Evolutionary conservation across 35 echinoderm and acorn worm species (phyloP), one percentile per base, ranked within the genome.

Genomic region (Ptychodera flava): DNA sequence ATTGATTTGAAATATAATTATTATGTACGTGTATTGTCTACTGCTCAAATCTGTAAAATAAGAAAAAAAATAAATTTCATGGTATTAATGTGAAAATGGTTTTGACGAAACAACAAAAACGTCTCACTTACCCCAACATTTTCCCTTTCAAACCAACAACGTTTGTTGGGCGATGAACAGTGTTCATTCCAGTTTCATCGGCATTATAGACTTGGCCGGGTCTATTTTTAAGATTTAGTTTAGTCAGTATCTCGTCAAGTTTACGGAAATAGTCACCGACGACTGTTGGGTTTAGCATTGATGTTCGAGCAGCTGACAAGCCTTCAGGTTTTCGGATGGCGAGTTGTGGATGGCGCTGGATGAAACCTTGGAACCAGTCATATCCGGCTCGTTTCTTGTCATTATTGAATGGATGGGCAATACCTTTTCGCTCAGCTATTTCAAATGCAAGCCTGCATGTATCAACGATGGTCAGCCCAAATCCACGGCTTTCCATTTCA

Each of bases 111-210:
- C n/a, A n/a, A n/a, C n/a, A n/a, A n/a, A n/a, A n/a, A n/a, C n/a
- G n/a, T n/a, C n/a, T n/a, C n/a, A n/a, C n/a, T n/a, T n/a, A n/a
- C n/a, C n/a, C n/a, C n/a, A n/a, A n/a, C n/a, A n/a, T 86, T 86
- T 84, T 86, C 80, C 36, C 83, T 77, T 79, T 90, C 16, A 34
- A 31, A 29, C 82, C 30, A 15, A 90, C 34, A 78, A 90, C 34
- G 34, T 78, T 86, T 36, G 83, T 86, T 80, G 45, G 83, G 29
- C 75, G 78, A 36, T 90, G 89, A 32, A 90, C 83, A 30, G 79
- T 64, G 79, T 77, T 90, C 30, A 78, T 31, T 86, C 89, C 89
- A 28, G 89, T 90, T 81, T 90, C 89, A 86, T 90, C 89, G 6
- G 80, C 31, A 37, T 86, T 90, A 32, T 33, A 38, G n/a, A 86